Evolutionary conservation across 2,888 invertebrate genomes (phyloP).

Genomic region (Polyommatus icarus): DNA sequence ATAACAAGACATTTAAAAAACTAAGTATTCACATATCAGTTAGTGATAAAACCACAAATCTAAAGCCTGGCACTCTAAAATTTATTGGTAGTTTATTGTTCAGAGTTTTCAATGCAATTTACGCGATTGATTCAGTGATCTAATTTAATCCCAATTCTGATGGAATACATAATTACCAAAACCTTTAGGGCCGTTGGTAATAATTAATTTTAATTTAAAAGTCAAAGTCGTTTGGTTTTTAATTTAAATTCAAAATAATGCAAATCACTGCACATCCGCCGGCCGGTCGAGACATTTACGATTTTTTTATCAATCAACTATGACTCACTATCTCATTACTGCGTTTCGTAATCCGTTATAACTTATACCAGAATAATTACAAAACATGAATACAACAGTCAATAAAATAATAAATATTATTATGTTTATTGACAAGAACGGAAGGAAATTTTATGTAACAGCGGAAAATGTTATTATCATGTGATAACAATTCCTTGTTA

Average conservation of each 20-base stretch:
- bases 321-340: conserved; percentile 20
- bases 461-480: neutral
- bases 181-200: neutral
- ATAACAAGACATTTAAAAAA: neutral
- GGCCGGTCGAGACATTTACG: conserved; percentile 20
- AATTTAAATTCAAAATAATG: conserved; percentile 16
- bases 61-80: neutral
- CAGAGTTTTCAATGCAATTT: neutral
- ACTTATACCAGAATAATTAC: neutral
- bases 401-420: neutral
- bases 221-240: conserved; percentile 1
- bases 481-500: neutral
- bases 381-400: neutral
- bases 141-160: neutral
- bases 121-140: neutral
- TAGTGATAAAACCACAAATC: neutral
- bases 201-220: conserved; percentile 25
- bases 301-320: conserved; percentile 27
- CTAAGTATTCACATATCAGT: neutral
- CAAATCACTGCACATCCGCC: conserved; percentile 24
- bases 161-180: neutral
- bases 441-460: conserved; percentile 16
- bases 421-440: neutral
- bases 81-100: no score
- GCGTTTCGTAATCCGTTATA: conserved; percentile 21